Evolutionary conservation across 2,113 vertebrate genomes (phyloP), one percentile per base, ranked within the genome.

Genomic region (Plecotus auritus): DNA sequence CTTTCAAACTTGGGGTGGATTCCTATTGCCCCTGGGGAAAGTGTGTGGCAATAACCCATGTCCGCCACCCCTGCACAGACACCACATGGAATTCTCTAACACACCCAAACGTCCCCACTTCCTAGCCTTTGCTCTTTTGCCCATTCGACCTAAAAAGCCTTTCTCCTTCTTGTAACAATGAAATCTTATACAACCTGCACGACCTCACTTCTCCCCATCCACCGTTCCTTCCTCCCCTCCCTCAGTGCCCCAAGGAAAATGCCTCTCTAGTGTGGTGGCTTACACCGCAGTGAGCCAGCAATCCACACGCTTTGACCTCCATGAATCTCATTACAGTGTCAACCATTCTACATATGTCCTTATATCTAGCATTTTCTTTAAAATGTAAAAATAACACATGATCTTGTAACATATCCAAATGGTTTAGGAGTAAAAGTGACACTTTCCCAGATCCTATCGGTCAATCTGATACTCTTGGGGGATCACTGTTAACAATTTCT

Each of bases 61-160:
- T 49, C 66, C 9, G 4, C 51, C 76, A 76, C 23, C 51, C n/a
- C 51, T 18, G 26, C 14, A 2, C 17, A 8, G 49, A 42, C 30
- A 10, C 54, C 4, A 2, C 6, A 1, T 8, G 77, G 23, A n/a
- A 32, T 54, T 77, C 35, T 47, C 77, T 3, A 9, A 51, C 13
- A 51, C 51, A 32, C 10, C 6, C 12, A 28, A 26, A 10, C 2
- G 12, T n/a, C 26, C 28, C 7, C 0, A 0, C 5, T 74, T 40
- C 17, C n/a, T 2, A 22, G 77, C 5, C 23, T 77, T 76, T 37
- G 47, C 47, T 42, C 8, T 42, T 40, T 45, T 10, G 1, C 30
- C 30, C 11, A 30, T 51, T 61, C 0, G 0, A 7, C 35, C 51
- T 69, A 67, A 61, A 70, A n/a, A 18, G 54, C 13, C 47, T 74